Evolutionary conservation across 2,888 invertebrate genomes (phyloP), one percentile per base, ranked within the genome.

Genomic region (Noctua fimbriata): DNA sequence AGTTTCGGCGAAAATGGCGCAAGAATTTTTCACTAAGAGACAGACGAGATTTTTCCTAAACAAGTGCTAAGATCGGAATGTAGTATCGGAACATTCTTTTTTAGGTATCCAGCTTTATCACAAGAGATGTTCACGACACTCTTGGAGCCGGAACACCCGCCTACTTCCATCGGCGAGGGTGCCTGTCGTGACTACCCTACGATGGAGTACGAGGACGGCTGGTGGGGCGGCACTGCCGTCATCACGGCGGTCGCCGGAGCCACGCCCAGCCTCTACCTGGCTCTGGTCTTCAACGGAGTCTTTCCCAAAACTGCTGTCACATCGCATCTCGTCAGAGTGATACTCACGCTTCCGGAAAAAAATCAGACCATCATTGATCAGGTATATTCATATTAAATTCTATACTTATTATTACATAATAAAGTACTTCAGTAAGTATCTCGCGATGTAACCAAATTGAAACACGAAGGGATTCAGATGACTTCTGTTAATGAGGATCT

Each of bases 191-290:
- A 97, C 96, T 93, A 95, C 95, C 85, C 95, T 85, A 81, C 92
- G 18, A 91, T 94, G 77, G 95, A 97, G 80, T 94, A 97, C 97
- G 97, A 97, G 95, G 83, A 98, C 97, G 89, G 98, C 97, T 89
- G 98, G 98, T 90, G 99, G 98, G 99, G 98, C 5, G 99, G 98
- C 2, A 99, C 99, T 0, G 99, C 99, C 1, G 98, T 99, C 55
- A 98, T 99, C 1, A 98, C 98, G 0, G 98, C 98, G 0, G 98
- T 98, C 0, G 98, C 98, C 21, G 98, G 98, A 0, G 98, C 98
- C 2, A 98, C 98, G 0, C 98, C 99, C 0, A 98, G 98, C 58
- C 97, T 99, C 80, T 98, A 99, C 92, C 94, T 99, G 63, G 98
- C 98, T 0, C 94, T 99, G 7, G 97, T 98, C 0, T 98, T 98